A percentile compares a stretch with the other conserved stretches of the same genome.
Conservation (phyloP, 2,888 invertebrate species). For the Ramazzottius varieornatus region DNA sequence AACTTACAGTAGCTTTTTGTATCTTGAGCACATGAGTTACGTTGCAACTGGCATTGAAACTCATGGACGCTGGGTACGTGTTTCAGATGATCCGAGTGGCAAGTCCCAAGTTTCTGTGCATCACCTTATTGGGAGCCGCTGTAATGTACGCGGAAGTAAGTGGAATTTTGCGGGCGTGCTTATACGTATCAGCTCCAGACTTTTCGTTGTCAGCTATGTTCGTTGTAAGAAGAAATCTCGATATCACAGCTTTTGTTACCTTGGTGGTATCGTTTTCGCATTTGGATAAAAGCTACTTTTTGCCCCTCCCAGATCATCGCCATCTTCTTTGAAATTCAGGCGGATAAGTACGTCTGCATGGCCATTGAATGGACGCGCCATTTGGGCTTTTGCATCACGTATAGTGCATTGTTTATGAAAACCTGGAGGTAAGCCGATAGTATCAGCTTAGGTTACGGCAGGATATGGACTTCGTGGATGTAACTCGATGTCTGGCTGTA, state of each 20-base stretch:
- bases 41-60: too few relatives aligned
- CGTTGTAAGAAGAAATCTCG: too few relatives aligned
- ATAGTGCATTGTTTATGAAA: constrained; percentile 70
- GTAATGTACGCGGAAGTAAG: constrained; percentile 73
- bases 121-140: constrained; percentile 62
- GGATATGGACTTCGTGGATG: too few relatives aligned
- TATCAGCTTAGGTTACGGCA: too few relatives aligned
- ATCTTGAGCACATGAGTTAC: too few relatives aligned
- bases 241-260: background rate
- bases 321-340: constrained; percentile 43
- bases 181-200: too few relatives aligned
- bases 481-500: too few relatives aligned
- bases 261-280: background rate
- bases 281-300: background rate
- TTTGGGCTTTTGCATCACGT: constrained; percentile 70
- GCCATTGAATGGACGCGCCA: constrained; percentile 76
- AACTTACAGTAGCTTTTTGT: too few relatives aligned
- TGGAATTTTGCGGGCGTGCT: background rate
- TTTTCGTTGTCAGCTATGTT: too few relatives aligned
- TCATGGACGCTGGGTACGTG: too few relatives aligned
- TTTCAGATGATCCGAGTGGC: constrained; percentile 65
- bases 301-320: constrained; percentile 48
- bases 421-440: constrained; percentile 49
- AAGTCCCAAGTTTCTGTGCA: constrained; percentile 66
- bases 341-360: constrained; percentile 56